These are phyloP conservation scores for Alexandromys oeconomus DNA, from an alignment of 2,797 vertebrate species.

Conservation along the genomic window DNA sequence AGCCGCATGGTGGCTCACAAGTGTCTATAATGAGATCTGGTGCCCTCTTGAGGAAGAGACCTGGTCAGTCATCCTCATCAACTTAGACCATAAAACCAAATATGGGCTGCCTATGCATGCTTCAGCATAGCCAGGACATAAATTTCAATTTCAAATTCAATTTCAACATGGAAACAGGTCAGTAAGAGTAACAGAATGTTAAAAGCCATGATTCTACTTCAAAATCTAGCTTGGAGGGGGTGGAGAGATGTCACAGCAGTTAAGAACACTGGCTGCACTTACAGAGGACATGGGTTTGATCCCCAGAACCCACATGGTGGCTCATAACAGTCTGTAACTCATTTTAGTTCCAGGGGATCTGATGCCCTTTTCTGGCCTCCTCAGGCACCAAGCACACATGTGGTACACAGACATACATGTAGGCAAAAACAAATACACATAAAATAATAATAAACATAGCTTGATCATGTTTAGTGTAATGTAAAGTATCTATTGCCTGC, in stretches of 20 bases:
- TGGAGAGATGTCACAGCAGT: background rate
- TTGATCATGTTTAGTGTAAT: background rate
- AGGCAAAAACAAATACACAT: background rate
- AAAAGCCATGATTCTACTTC: conserved; percentile 23
- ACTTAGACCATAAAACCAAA: too few species aligned
- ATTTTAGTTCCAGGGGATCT: background rate
- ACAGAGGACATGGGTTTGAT: background rate
- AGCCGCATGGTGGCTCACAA: too few species aligned
- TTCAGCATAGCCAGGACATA: too few species aligned
- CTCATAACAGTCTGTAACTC: background rate
- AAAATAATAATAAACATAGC: conserved; percentile 43
- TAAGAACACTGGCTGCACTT: background rate
- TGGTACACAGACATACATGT: background rate
- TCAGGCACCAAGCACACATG: background rate
- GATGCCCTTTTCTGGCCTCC: background rate
- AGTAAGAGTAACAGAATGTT: background rate
- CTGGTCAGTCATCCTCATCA: too few species aligned
- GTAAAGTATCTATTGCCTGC: conserved; percentile 29
- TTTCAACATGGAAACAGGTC: background rate
- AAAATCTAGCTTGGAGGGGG: background rate
- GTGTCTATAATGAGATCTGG: too few species aligned
- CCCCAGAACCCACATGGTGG: background rate
- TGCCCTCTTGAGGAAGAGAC: too few species aligned
- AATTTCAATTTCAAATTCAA: too few species aligned
- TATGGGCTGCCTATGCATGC: too few species aligned